Percentiles rank a stretch among this genome's conserved stretches.
Conservation (phyloP, 2,888 invertebrate species). For the Acanthoscelides obtectus region DNA sequence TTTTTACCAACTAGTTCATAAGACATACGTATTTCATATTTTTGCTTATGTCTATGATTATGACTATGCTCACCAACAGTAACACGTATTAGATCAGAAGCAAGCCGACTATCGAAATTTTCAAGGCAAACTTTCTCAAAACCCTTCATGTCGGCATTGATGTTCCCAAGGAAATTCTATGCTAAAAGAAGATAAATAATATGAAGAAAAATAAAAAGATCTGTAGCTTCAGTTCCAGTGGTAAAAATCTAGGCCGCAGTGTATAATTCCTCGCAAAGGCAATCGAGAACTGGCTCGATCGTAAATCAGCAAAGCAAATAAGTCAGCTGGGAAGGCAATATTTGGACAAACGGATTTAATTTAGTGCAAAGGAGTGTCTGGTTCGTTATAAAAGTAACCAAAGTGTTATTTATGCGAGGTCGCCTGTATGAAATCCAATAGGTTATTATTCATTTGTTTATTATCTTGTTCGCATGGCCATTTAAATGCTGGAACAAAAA, state of each 20-base stretch:
- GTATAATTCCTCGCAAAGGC: neutral
- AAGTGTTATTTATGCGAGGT: constrained; percentile 24
- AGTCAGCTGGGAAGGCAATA: constrained; percentile 15
- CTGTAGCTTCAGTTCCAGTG: too few species aligned
- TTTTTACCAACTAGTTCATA: too few species aligned
- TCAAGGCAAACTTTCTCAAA: too few species aligned
- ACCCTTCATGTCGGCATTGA: too few species aligned
- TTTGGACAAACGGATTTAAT: constrained; percentile 26
- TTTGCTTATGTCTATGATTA: too few species aligned
- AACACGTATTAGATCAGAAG: too few species aligned
- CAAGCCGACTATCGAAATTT: too few species aligned
- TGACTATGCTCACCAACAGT: too few species aligned
- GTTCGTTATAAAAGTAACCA: constrained; percentile 27
- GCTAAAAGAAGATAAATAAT: too few species aligned
- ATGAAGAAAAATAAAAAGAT: too few species aligned
- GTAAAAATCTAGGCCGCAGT: neutral
- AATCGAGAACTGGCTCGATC: neutral
- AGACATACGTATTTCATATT: too few species aligned
- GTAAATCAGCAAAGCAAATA: neutral
- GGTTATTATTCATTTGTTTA: constrained; percentile 28
- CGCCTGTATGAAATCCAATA: constrained; percentile 24
- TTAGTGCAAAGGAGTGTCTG: constrained; percentile 25
- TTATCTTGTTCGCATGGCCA: constrained; percentile 18
- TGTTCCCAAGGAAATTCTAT: too few species aligned
- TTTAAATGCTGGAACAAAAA: constrained; percentile 6